Base-by-base conservation (phyloP, 2,113 vertebrate genomes). In the Leucosticte australis region DNA sequence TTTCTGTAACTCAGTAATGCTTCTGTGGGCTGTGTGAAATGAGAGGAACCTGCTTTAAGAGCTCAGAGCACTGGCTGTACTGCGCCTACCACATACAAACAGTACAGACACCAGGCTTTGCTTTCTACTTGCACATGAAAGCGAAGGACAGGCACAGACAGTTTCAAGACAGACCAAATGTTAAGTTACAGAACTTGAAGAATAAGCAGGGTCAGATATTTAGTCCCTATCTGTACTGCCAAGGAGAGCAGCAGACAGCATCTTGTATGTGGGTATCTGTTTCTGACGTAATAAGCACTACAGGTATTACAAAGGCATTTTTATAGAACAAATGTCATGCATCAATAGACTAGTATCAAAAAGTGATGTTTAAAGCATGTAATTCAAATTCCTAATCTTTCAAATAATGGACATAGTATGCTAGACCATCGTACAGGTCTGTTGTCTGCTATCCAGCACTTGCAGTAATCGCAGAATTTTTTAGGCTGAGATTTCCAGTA, bases 391-490 rank as follows among this genome's bases (percentile, higher is more conserved):
- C 44, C 81, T 71, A 82, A 17, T 39, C 75, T 84, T 93, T 89
- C n/a, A 87, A 92, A 60, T 44, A 27, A 95, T 56, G 62, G 84
- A 77, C 27, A 87, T 65, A 74, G 27, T 78, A 92, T 2, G 24
- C 33, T 70, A 64, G 89, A 96, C 53, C 82, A 96, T 98, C 99
- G 87, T 98, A 99, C 99, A 94, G 99, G 99, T 92, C 99, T 99
- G 94, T 99, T 99, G 97, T 99, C 99, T 13, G 99, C 99, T 96
- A 99, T 99, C 99, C 99, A 99, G 94, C 99, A 99, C 96, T 99
- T 99, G 98, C 99, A 99, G 97, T 99, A 99, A 96, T 99, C 99
- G 70, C 99, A 99, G 97, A 99, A 99, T 91, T 99, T 99, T 98
- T 99, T 99, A 56, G 99, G 99, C 69, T 99, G 99, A 49, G 99